phyloP scores from a whole-genome alignment of 2,797 vertebrate genomes.

The Amblyraja radiata region DNA sequence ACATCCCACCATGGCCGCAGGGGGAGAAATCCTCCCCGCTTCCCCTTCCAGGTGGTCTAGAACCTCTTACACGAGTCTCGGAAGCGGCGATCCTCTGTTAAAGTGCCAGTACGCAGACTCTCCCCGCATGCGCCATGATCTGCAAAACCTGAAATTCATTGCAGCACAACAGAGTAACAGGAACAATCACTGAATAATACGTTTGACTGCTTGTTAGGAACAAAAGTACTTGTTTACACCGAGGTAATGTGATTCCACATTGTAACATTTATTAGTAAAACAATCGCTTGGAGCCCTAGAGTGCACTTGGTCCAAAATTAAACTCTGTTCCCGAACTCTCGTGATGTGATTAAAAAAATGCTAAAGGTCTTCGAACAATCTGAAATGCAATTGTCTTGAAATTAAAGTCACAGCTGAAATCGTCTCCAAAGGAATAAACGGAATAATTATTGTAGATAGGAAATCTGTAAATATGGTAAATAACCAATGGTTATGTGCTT shows the following conservation, averaged over 20 bases:
- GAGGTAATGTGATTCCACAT: not conserved
- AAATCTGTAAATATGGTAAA: too few relatives aligned
- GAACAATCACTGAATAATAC: not conserved
- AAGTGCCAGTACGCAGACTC: too few relatives aligned
- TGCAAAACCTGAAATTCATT: not conserved
- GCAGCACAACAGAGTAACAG: not conserved
- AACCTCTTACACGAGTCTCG: too few relatives aligned
- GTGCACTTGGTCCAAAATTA: not conserved
- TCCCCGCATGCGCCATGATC: too few relatives aligned
- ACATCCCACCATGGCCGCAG: too few relatives aligned
- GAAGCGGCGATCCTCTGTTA: too few relatives aligned
- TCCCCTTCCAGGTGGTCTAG: too few relatives aligned
- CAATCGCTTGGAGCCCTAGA: not conserved
- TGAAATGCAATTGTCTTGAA: not conserved
- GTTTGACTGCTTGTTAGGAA: not conserved
- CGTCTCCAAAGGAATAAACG: too few relatives aligned
- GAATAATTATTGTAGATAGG: not conserved
- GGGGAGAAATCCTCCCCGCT: too few relatives aligned
- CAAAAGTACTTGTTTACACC: not conserved
- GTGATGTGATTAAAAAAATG: not conserved
- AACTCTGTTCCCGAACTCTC: not conserved
- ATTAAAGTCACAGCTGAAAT: constrained; percentile 1
- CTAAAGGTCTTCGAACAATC: not conserved
- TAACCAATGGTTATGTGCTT: not conserved
- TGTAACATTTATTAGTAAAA: not conserved